Evolutionary conservation across 2,797 vertebrate genomes (phyloP), one percentile per base, ranked within the genome.

Genomic region (Notoglanidium macrostoma): DNA sequence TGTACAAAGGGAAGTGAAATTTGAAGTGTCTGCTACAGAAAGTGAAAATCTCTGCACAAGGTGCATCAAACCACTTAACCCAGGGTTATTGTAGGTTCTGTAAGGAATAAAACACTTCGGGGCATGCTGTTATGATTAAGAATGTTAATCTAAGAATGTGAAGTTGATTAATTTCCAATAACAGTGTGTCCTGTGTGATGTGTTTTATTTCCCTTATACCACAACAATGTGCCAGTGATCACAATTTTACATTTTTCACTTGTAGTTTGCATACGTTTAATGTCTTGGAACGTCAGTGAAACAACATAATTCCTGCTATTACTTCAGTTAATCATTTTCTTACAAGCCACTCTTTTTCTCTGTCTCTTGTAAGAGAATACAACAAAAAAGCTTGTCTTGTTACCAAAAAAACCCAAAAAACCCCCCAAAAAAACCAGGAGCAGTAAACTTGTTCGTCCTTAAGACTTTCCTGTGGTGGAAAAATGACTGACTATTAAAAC

Each of bases 1-100:
- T 76, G 55, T 88, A 51, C 65, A 85, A 83, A 55, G 72, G 80
- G 86, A 83, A 77, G 70, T 87, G 86, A 87, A 76, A 87, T 65
- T 29, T 32, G 12, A 87, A 35, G 35, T 63, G 70, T 26, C 70
- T 74, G 29, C 70, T 65, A 51, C 78, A 40, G 67, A 82, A 73
- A 55, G 55, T 8, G 40, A 85, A 85, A 83, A 85, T 65, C 67
- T 57, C 70, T 83, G 87, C 72, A 54, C 65, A 82, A 55, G 17
- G 54, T 57, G 76, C 68, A 73, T 68, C 12, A 84, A 87, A 54
- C 26, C n/a, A 77, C 29, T 63, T 59, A 55, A 70, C 15, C n/a
- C 7, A 79, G 11, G n/a, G 72, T 85, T 74, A 51, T 49, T 49
- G 51, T 17, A 51, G 15, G 59, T 67, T 63, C 57, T 40, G 7